Evolutionary conservation across 2,888 invertebrate species (phyloP), one percentile per base, ranked within the genome.

Genomic region (Chrysolina haemoptera): DNA sequence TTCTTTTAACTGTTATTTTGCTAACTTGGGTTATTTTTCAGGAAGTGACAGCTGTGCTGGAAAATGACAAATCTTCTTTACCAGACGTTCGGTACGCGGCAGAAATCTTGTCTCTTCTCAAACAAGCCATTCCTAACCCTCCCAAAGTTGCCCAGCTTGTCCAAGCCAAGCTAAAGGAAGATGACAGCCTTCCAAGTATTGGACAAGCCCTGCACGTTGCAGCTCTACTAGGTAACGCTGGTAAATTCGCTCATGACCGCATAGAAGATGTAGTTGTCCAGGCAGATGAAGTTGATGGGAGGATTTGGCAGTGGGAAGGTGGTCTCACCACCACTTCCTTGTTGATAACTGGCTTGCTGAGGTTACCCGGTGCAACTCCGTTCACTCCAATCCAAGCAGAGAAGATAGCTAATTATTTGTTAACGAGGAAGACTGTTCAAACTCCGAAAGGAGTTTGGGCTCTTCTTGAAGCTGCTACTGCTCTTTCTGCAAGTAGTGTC

Each of bases 221-320:
- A n/a, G 90, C 95, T 62, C 91, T 93, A 78, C 89, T 97, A 79
- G 85, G 84, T 46, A 91, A 90, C 79, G 92, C 93, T 72, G 93
- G 93, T 16, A 90, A 89, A 63, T 92, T 92, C 84, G 90, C 91
- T 59, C 91, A 92, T 59, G 93, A 95, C 74, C 93, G 95, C 69
- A 93, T 98, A 27, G 97, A 98, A 88, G 97, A 98, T 86, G 94
- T 96, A n/a, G 90, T 98, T 74, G 94, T 96, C 3, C 97, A 98
- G 84, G 98, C 98, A 1, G 98, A 99, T 88, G 98, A 98, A 90
- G 94, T 86, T 41, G 96, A 98, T 88, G 94, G 95, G 12, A 93
- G 92, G 83, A 93, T 94, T 82, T 89, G 97, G 76, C 95, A 98
- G 89, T 98, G 97, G 88, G 98, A 98, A 87, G 96, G 96, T 41